phyloP scores from a whole-genome alignment of 2,797 vertebrate species.

The Emys orbicularis region DNA sequence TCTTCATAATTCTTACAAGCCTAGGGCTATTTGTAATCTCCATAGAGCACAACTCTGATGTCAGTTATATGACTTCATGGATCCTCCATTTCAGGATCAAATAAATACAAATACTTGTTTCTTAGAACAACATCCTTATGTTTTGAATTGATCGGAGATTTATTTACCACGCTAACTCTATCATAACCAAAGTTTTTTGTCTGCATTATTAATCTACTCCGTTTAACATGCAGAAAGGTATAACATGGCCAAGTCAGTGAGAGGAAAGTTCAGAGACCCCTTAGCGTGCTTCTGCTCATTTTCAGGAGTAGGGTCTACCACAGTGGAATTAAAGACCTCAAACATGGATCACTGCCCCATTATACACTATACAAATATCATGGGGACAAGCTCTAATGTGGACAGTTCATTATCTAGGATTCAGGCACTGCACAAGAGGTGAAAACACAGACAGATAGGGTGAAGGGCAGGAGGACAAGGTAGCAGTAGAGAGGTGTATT shows the following conservation, averaged over 20 bases:
- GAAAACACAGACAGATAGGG: background rate
- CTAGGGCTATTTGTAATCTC: background rate
- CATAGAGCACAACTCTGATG: background rate
- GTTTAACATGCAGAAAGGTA: background rate
- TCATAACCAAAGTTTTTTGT: background rate
- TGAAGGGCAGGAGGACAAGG: background rate
- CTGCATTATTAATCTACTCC: background rate
- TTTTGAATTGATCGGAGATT: accelerated
- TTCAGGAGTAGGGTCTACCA: background rate
- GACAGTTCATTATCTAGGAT: background rate
- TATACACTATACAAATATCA: background rate
- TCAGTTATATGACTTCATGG: background rate
- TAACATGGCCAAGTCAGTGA: background rate
- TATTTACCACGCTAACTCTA: background rate
- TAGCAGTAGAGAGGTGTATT: background rate
- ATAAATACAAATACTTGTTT: background rate
- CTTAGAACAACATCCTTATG: background rate
- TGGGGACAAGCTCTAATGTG: background rate
- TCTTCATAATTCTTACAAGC: background rate
- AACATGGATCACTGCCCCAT: background rate
- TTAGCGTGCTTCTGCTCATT: background rate
- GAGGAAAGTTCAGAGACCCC: background rate
- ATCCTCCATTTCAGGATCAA: background rate
- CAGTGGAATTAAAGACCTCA: background rate
- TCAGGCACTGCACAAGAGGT: background rate